Percentiles rank a stretch among this genome's conserved stretches.
Conservation (phyloP, 2,113 vertebrate species). For the Amphilophus citrinellus region DNA sequence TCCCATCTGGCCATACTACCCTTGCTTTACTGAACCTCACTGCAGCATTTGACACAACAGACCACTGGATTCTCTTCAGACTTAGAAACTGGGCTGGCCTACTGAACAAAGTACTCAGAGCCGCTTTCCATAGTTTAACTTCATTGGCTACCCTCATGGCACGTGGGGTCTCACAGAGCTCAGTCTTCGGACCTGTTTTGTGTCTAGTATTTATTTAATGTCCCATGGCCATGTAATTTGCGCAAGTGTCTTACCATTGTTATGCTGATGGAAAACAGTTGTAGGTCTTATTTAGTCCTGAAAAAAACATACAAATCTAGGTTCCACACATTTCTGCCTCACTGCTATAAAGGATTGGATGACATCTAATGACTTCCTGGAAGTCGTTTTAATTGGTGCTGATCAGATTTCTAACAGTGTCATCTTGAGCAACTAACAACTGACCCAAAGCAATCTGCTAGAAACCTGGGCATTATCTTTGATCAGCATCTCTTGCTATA, state of each 20-base stretch:
- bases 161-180: neutral
- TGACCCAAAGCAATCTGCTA: neutral
- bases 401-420: neutral
- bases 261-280: neutral
- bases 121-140: neutral
- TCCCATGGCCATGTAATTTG: neutral
- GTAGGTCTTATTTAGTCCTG: neutral
- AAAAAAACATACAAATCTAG: no score
- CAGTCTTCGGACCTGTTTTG: neutral
- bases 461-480: neutral
- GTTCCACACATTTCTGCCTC: no score
- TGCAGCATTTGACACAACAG: neutral
- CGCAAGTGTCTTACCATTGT: no score
- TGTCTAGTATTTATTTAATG: neutral
- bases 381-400: neutral
- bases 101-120: neutral
- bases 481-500: neutral
- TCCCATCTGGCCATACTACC: neutral
- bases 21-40: neutral
- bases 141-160: neutral
- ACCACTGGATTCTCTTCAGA: neutral
- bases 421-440: neutral
- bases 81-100: neutral
- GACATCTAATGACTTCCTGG: no score
- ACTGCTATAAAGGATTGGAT: no score